phyloP scores from a whole-genome alignment of 2,888 invertebrate genomes.

The Corbicula japonica region DNA sequence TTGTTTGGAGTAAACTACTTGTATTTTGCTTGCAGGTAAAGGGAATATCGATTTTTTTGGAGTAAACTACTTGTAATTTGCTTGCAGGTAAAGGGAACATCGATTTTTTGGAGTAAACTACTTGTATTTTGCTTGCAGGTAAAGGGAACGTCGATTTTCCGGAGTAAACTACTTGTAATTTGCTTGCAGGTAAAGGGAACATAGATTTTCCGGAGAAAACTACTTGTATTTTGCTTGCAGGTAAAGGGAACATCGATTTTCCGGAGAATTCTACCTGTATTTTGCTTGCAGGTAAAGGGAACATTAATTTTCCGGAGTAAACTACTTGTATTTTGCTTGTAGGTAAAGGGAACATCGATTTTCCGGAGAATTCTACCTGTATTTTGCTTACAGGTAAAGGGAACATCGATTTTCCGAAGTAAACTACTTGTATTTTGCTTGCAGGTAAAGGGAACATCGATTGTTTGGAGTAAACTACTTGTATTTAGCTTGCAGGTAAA shows the following conservation, averaged over 20 bases:
- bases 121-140: background rate
- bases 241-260: background rate
- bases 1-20: background rate
- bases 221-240: background rate
- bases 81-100: background rate
- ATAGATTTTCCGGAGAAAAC: background rate
- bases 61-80: no score
- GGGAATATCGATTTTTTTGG: no score
- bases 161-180: no score
- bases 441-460: background rate
- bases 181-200: background rate
- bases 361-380: no score
- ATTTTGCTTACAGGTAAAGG: background rate
- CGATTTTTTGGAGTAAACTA: background rate
- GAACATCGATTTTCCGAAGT: background rate
- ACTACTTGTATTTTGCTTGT: background rate
- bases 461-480: no score
- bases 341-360: background rate
- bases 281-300: background rate
- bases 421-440: background rate
- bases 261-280: no score
- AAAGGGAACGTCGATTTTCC: background rate
- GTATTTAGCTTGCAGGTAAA: background rate
- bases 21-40: background rate
- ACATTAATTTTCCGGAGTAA: background rate